phyloP scores from a whole-genome alignment of 2,113 vertebrate species.

The Pluvianellus socialis region DNA sequence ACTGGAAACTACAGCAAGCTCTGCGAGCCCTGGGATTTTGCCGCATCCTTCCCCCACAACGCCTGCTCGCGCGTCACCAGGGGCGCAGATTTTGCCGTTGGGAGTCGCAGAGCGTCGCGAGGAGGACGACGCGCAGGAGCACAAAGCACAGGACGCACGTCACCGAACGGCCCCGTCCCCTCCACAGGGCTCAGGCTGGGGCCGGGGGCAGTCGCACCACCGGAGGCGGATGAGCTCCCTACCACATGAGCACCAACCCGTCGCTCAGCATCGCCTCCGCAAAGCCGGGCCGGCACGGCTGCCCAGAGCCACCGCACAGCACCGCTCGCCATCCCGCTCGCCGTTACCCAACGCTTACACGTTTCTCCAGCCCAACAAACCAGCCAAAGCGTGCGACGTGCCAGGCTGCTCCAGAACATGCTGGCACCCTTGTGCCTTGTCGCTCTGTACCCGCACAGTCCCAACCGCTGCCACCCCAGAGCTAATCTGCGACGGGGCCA shows the following conservation, averaged over 20 bases:
- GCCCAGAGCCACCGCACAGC: not conserved
- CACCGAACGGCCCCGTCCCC: fast-evolving
- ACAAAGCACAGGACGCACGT: not conserved
- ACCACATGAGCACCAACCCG: fast-evolving
- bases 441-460: fast-evolving
- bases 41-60: not conserved
- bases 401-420: no score
- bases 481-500: not conserved
- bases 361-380: not conserved
- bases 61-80: not conserved
- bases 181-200: not conserved
- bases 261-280: fast-evolving
- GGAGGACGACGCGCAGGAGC: fast-evolving
- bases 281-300: not conserved
- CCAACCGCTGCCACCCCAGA: no score
- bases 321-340: fast-evolving
- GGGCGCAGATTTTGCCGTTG: not conserved
- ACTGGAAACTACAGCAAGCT: not conserved
- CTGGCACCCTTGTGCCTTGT: not conserved
- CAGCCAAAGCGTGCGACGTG: fast-evolving
- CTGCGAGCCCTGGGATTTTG: not conserved
- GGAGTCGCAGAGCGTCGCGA: fast-evolving
- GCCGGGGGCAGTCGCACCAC: no score
- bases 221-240: not conserved
- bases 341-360: not conserved